Evolutionary conservation across 2,797 vertebrate genomes (phyloP), one percentile per base, ranked within the genome.

Genomic region (Triplophysa bombifrons): DNA sequence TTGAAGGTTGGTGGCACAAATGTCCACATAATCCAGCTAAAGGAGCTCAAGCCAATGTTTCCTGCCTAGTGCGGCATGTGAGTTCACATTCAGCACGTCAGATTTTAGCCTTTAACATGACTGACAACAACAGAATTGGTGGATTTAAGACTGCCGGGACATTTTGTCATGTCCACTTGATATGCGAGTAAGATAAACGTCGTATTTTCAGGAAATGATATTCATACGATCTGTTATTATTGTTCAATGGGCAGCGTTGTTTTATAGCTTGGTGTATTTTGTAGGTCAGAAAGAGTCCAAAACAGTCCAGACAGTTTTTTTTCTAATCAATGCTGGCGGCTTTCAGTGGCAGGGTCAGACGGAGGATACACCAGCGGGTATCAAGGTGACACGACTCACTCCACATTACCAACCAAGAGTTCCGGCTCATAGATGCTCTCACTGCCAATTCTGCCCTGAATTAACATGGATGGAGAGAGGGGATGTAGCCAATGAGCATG

Each of bases 321-420:
- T 19, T 58, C 5, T 51, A 17, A 51, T 78, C 72, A 72, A 53
- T 27, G 58, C 68, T 72, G 74, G 75, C 78, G 75, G 80, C 60
- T 74, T 61, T 50, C 38, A 44, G 74, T 70, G 79, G 55, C 70
- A 12, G 69, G 71, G 77, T 70, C 69, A 76, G 60, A 4, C 3
- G 7, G 58, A 80, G 77, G 65, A 46, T 58, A 63, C 71, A 82
- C 58, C 83, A 80, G 80, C 82, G 77, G 84, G 84, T 75, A 84
- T 80, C 84, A 85, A 87, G 84, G 86, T 86, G 86, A 87, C 84
- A 75, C 63, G n/a, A 67, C 46, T 58, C 61, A 16, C 30, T 27
- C 27, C 41, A 56, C 22, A 51, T 56, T 83, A 80, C 77, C 81
- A 84, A 65, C 65, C 60, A 63, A 71, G 48, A 20, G 71, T 51